These are phyloP conservation scores for Lasioglossum zephyrum DNA, from an alignment of 2,888 invertebrate species.

Conservation along the genomic window DNA sequence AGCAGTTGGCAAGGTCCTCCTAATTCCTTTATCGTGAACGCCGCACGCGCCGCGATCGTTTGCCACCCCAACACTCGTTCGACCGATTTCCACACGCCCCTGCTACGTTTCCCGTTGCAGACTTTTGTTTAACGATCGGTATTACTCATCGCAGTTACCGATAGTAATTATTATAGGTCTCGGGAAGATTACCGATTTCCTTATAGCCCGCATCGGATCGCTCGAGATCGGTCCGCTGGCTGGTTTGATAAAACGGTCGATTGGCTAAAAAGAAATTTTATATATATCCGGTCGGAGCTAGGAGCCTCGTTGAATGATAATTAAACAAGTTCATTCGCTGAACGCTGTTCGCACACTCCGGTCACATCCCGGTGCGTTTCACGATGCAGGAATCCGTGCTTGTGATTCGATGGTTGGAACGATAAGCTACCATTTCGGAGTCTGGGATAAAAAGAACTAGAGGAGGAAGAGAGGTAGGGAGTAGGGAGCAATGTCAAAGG, in stretches of 20 bases:
- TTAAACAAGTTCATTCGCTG: neutral
- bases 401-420: neutral
- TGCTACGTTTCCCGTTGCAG: neutral
- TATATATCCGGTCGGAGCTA: neutral
- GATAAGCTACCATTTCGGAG: neutral
- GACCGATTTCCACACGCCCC: constrained; percentile 14
- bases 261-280: neutral
- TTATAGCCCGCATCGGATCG: neutral
- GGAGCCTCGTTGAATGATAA: neutral
- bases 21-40: constrained; percentile 40
- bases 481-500: neutral
- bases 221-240: neutral
- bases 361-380: neutral
- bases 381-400: neutral
- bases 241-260: neutral
- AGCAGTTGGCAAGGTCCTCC: constrained; percentile 21
- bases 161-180: neutral
- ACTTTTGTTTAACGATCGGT: neutral
- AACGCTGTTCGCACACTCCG: neutral
- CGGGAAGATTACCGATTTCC: neutral
- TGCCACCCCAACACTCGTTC: neutral
- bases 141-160: neutral
- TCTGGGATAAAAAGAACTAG: neutral
- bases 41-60: constrained; percentile 15
- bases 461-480: neutral